A percentile compares a stretch with the other conserved stretches of the same genome.
Evolutionary conservation across 2,888 invertebrate species (phyloP).

Genomic region (Drosophila setosimentum): DNA sequence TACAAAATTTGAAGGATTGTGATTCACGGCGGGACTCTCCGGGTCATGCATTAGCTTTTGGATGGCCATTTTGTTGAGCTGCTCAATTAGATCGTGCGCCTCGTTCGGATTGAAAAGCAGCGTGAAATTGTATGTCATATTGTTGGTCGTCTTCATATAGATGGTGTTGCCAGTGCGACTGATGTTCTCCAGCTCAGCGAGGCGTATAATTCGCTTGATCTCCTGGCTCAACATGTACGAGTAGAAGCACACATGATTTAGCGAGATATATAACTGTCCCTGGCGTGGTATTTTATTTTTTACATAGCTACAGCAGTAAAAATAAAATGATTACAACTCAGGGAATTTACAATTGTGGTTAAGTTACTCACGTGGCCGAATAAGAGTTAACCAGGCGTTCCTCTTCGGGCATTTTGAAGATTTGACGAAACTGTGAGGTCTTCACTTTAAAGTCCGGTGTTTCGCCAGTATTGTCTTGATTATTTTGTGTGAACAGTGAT

Average conservation of each 20-base stretch:
- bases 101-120: constrained; percentile 95
- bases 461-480: constrained; percentile 83
- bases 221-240: constrained; percentile 97
- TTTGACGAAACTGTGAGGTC: constrained; percentile 93
- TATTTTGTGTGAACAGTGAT: constrained; percentile 93
- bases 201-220: constrained; percentile 93
- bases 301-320: constrained; percentile 90
- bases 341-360: not conserved
- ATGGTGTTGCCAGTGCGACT: constrained; percentile 92
- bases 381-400: constrained; percentile 98
- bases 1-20: constrained; percentile 93
- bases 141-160: constrained; percentile 93
- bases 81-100: constrained; percentile 96
- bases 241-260: constrained; percentile 98
- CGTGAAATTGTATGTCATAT: constrained; percentile 94
- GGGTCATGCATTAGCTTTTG: constrained; percentile 92
- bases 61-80: constrained; percentile 98
- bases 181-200: constrained; percentile 91
- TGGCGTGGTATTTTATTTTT: constrained; percentile 97
- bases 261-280: constrained; percentile 98
- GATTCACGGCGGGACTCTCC: constrained; percentile 95
- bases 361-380: constrained; percentile 91
- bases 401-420: constrained; percentile 96
- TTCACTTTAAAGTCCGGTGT: constrained; percentile 89
- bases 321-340: not conserved